Percentiles rank a stretch among this genome's conserved stretches.
Evolutionary conservation across 2,888 invertebrate genomes (phyloP).

Genomic region (Ecliptopera silaceata): DNA sequence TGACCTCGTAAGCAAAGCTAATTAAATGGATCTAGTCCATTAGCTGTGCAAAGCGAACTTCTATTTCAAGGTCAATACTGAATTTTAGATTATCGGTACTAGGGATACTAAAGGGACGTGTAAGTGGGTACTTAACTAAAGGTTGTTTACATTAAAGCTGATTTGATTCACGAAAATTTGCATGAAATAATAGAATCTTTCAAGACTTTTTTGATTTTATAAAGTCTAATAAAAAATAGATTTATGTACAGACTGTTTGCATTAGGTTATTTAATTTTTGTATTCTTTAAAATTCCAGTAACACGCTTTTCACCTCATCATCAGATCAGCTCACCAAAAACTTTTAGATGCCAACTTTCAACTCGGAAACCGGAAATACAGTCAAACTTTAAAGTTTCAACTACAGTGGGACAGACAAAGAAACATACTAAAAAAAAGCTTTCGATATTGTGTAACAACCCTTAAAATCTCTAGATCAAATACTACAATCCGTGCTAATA

Average conservation of each 20-base stretch:
- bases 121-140: conserved; percentile 27
- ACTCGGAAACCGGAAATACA: no score
- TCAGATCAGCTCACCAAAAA: no score
- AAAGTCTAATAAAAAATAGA: background rate
- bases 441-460: no score
- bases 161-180: conserved; percentile 18
- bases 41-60: conserved; percentile 25
- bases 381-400: no score
- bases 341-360: no score
- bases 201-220: background rate
- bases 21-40: conserved; percentile 32
- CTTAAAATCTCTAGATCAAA: no score
- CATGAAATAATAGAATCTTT: conserved; percentile 13
- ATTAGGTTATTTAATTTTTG: no score
- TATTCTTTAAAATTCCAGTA: no score
- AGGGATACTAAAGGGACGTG: conserved; percentile 17
- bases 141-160: conserved; percentile 16
- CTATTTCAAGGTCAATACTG: conserved; percentile 26
- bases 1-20: conserved; percentile 32
- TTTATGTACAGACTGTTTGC: no score
- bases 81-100: conserved; percentile 27
- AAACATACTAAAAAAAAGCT: no score
- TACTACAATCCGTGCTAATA: background rate
- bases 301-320: no score
- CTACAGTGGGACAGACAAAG: no score